phyloP scores from a whole-genome alignment of 1,140 invertebrate genomes.

The Halyomorpha halys region DNA sequence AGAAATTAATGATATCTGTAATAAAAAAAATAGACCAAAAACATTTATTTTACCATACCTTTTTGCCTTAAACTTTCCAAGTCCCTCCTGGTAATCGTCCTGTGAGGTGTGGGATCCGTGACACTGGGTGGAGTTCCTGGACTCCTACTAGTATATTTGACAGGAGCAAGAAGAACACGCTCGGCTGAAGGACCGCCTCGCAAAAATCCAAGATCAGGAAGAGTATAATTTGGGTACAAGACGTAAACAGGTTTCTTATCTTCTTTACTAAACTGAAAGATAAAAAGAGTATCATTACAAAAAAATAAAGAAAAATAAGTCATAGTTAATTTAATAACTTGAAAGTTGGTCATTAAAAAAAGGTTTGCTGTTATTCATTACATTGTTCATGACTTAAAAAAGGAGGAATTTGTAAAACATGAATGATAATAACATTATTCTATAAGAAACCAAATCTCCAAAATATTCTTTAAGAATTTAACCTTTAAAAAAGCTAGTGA shows the following conservation, averaged over 20 bases:
- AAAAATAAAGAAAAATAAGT: background rate
- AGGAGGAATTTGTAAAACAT: too few species aligned
- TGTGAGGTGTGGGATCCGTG: slow-evolving; percentile 23
- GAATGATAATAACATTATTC: too few species aligned
- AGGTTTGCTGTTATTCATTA: too few species aligned
- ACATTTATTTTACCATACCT: slow-evolving; percentile 38
- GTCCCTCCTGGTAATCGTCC: slow-evolving; percentile 43
- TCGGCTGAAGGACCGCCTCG: slow-evolving; percentile 47
- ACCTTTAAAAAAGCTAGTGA: too few species aligned
- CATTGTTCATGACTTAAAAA: too few species aligned
- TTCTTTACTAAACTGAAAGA: slow-evolving; percentile 12
- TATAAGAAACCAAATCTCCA: too few species aligned
- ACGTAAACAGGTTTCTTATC: slow-evolving; percentile 70
- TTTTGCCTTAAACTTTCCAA: slow-evolving; percentile 66
- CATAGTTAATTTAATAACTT: background rate
- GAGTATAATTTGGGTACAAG: slow-evolving; percentile 81
- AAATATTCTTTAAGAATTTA: too few species aligned
- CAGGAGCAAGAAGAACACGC: slow-evolving; percentile 49
- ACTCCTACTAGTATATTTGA: slow-evolving; percentile 34
- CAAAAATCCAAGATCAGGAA: slow-evolving; percentile 80
- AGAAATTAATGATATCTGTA: too few species aligned
- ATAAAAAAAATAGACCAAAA: too few species aligned
- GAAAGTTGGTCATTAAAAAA: too few species aligned
- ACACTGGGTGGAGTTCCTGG: slow-evolving; percentile 27
- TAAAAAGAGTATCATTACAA: background rate